Conservation (phyloP, 2,888 invertebrate genomes). For the Sthenelais limicola region DNA sequence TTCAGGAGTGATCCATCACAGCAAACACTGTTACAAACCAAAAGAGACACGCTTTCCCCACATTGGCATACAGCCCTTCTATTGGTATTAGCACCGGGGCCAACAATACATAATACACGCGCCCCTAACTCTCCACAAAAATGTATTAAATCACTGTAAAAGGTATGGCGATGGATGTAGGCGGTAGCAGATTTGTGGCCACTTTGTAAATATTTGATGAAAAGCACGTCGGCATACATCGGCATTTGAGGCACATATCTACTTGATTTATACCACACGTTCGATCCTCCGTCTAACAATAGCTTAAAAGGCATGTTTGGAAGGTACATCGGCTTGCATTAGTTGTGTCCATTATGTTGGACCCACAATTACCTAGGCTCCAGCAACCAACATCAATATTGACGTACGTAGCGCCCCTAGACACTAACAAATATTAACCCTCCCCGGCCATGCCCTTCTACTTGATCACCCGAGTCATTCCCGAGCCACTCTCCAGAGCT, state of each 20-base stretch:
- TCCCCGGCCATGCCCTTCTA: constrained; percentile 18
- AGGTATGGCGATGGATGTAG: constrained; percentile 32
- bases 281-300: no score
- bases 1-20: no score
- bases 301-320: background rate
- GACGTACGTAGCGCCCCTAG: constrained; percentile 25
- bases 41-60: no score
- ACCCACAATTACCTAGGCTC: background rate
- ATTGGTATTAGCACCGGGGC: constrained; percentile 22
- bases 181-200: background rate
- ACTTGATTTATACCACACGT: no score
- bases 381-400: constrained; percentile 30
- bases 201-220: constrained; percentile 35
- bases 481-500: constrained; percentile 6
- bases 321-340: constrained; percentile 4
- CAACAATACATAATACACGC: constrained; percentile 25
- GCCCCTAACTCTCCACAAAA: constrained; percentile 28
- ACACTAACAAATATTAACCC: constrained; percentile 37
- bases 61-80: constrained; percentile 7
- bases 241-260: no score
- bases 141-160: constrained; percentile 35
- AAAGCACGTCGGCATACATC: background rate
- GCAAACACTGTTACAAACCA: no score
- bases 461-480: constrained; percentile 8
- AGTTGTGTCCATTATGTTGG: constrained; percentile 22